These are phyloP conservation scores for Agapostemon virescens DNA, from an alignment of 2,888 invertebrate species.

Conservation along the genomic window DNA sequence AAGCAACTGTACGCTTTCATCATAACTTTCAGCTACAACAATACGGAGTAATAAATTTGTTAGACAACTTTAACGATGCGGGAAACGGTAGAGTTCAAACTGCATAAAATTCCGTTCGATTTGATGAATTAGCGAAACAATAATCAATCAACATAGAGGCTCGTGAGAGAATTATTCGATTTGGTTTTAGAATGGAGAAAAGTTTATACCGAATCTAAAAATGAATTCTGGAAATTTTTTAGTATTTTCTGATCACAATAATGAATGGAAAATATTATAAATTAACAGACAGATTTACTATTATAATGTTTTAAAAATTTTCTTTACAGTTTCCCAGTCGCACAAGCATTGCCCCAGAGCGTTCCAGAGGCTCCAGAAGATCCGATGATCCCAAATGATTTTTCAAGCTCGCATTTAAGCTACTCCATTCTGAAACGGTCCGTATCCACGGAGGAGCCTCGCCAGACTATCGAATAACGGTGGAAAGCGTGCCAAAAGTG, in stretches of 20 bases:
- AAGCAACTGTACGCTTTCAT: neutral
- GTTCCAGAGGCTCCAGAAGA: neutral
- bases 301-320: too few relatives aligned
- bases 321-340: too few relatives aligned
- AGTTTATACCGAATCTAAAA: neutral
- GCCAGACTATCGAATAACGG: neutral
- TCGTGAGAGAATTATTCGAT: neutral
- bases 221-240: neutral
- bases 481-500: constrained; percentile 38
- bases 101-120: neutral
- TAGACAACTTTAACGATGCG: neutral
- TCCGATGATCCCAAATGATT: neutral
- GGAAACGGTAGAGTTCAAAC: neutral
- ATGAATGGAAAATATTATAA: too few relatives aligned
- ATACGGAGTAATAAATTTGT: neutral
- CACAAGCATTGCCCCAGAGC: neutral
- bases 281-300: too few relatives aligned
- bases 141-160: neutral
- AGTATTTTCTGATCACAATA: neutral
- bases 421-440: neutral
- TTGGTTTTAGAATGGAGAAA: neutral
- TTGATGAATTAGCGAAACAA: neutral
- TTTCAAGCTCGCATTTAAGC: neutral
- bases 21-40: neutral
- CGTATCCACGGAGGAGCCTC: neutral